Evolutionary conservation across 2,888 invertebrate species (phyloP).

Genomic region (Heteromyza rotundicornis): DNA sequence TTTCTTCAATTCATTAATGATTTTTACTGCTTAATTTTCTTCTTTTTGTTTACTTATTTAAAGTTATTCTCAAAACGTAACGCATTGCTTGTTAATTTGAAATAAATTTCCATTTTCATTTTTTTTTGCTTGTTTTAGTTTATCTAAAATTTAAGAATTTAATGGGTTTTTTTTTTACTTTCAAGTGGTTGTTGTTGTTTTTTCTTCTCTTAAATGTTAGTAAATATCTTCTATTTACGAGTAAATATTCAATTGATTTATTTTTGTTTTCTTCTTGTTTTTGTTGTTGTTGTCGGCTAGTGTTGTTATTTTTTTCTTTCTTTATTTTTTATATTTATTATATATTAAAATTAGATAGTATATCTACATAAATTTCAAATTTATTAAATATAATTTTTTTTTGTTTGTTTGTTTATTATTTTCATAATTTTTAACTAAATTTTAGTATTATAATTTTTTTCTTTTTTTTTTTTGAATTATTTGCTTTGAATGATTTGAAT

Average conservation of each 20-base stretch:
- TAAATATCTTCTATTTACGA: constrained; percentile 3
- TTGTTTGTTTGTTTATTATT: constrained; percentile 28
- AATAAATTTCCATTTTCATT: no score
- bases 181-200: not conserved
- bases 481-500: no score
- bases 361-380: constrained; percentile 49
- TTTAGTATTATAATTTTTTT: constrained; percentile 29
- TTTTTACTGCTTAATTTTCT: not conserved
- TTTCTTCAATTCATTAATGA: constrained; percentile 4
- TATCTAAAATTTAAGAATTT: constrained; percentile 22
- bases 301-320: constrained; percentile 19
- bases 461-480: no score
- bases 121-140: no score
- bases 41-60: constrained; percentile 5
- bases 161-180: constrained; percentile 11
- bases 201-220: constrained; percentile 6
- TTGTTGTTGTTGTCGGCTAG: constrained; percentile 25
- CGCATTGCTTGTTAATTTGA: constrained; percentile 8
- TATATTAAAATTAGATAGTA: constrained; percentile 49
- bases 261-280: constrained; percentile 8
- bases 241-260: constrained; percentile 7
- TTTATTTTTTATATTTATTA: constrained; percentile 23
- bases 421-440: constrained; percentile 45
- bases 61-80: not conserved
- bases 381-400: constrained; percentile 29